Evolutionary conservation across 2,888 invertebrate species (phyloP).

Genomic region (Rhopalosiphum nymphaeae): DNA sequence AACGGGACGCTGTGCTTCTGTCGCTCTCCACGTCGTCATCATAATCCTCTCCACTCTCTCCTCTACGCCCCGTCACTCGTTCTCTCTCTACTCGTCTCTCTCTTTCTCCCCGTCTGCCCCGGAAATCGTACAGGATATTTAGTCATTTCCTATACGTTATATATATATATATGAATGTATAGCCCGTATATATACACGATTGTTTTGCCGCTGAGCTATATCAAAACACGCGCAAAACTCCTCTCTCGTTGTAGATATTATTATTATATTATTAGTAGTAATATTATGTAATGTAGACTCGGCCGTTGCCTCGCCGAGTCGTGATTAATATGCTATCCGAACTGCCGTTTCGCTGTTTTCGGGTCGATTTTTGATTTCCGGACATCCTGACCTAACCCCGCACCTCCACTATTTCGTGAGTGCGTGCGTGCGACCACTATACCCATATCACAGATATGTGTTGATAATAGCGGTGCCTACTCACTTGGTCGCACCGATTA

Average conservation of each 20-base stretch:
- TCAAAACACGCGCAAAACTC: conserved; percentile 40
- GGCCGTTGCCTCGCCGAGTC: not conserved
- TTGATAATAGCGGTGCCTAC: not conserved
- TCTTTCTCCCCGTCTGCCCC: not conserved
- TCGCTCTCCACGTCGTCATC: not conserved
- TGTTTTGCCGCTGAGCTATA: conserved; percentile 49
- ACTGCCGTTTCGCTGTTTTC: conserved; percentile 19
- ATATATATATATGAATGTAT: not conserved
- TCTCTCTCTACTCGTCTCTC: not conserved
- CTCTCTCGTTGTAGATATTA: conserved; percentile 2
- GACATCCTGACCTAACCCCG: not conserved
- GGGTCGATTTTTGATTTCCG: conserved; percentile 65
- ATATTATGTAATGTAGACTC: not conserved
- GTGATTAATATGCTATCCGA: conserved; percentile 51
- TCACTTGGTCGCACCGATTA: not conserved
- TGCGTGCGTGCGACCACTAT: not conserved
- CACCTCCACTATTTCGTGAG: too few relatives aligned
- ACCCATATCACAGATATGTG: not conserved
- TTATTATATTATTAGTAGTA: not conserved
- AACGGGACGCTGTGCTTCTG: conserved; percentile 42
- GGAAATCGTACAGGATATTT: conserved; percentile 64
- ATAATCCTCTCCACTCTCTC: not conserved
- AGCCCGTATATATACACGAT: conserved; percentile 15
- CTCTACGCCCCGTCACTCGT: too few relatives aligned
- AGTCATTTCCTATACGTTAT: conserved; percentile 64